Base-by-base conservation (phyloP, 2,797 vertebrate genomes). In the Platyrinchus mystaceus region DNA sequence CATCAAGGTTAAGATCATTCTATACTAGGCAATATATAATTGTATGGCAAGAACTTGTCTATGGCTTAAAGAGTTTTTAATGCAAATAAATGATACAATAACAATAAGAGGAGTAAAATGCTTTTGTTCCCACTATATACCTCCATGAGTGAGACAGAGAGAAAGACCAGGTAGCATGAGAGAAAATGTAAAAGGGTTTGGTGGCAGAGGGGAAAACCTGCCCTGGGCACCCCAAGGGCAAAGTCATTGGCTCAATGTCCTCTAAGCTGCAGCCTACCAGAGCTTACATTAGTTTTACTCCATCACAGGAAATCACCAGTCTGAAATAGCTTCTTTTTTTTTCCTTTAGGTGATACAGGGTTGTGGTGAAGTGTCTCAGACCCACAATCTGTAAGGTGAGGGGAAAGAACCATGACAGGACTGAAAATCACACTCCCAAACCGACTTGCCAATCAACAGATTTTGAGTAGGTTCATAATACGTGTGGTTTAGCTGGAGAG, bases 151-250 rank as follows among this genome's bases (percentile, higher is more conserved):
- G 43, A 83, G n/a, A 39, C 19, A 73, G 22, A 74, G 5, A 27
- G 11, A 75, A 87, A 77, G n/a, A 77, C 4, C 10, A 73, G 10
- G 7, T 7, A 66, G 10, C 16, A 39, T 0, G 1, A 37, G 12
- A 83, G 5, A 59, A 64, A 36, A 2, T 24, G 10, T 19, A 24
- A 53, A 28, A 32, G 20, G 8, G 10, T 39, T 83, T 3, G 1
- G 9, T 56, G 23, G 21, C 36, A 83, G 39, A 49, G 19, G 16
- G 20, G 22, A 64, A 50, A 24, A 37, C 12, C 11, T 55, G 3
- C 11, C 4, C 13, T 2, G 4, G 24, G 24, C 37, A 60, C 8
- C 14, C 10, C 2, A 3, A 50, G 6, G 3, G 15, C 41, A 44
- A 49, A 28, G 16, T 63, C 43, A 52, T 20, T 50, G 39, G 18